phyloP scores from a whole-genome alignment of 2,797 vertebrate species.

The Lutjanus campechanus region DNA sequence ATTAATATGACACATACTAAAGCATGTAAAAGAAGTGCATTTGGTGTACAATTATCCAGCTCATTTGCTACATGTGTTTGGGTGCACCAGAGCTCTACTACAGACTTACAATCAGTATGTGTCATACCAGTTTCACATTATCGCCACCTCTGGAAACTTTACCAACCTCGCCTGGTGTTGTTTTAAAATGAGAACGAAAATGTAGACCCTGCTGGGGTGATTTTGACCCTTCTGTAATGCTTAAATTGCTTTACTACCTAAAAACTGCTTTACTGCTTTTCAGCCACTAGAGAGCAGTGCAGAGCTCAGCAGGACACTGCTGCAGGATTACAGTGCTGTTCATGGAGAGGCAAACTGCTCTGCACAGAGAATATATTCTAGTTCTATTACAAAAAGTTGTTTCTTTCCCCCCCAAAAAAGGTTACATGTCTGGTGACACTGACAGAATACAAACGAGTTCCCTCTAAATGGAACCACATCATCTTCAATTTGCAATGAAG shows the following conservation, averaged over 20 bases:
- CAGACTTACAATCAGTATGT: background rate
- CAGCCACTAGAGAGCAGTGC: constrained; percentile 84
- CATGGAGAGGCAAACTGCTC: constrained; percentile 24
- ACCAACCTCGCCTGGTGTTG: background rate
- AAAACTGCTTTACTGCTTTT: constrained; percentile 53
- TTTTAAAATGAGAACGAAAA: background rate
- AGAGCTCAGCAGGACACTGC: constrained; percentile 75
- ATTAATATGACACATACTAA: background rate
- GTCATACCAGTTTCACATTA: background rate
- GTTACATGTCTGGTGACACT: background rate
- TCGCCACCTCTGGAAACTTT: background rate
- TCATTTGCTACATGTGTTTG: background rate
- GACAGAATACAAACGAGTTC: constrained; percentile 11
- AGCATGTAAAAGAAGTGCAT: background rate
- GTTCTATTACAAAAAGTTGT: background rate
- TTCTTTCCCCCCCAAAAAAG: background rate
- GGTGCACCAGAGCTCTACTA: background rate
- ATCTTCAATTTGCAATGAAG: constrained; percentile 15
- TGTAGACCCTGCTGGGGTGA: background rate
- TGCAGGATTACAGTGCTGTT: constrained; percentile 60
- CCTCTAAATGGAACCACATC: constrained; percentile 11
- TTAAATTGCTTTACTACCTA: constrained; percentile 33
- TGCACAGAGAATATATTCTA: constrained; percentile 25
- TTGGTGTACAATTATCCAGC: background rate
- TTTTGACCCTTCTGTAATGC: background rate